Evolutionary conservation across 2,797 vertebrate genomes (phyloP).

Genomic region (Botia almorhae): DNA sequence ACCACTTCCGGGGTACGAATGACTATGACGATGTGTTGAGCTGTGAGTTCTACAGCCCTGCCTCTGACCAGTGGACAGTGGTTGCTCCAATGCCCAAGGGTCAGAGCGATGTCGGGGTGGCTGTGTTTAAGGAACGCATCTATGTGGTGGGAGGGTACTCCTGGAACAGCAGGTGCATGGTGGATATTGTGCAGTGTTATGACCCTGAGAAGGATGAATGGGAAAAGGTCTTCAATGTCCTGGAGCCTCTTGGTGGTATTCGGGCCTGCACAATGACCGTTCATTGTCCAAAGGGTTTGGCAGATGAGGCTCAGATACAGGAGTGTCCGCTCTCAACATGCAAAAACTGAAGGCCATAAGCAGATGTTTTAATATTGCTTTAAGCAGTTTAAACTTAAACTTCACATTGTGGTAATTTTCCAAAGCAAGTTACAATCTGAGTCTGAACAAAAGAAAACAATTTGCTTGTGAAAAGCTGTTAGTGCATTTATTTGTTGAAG

Average conservation of each 20-base stretch:
- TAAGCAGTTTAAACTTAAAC: not conserved
- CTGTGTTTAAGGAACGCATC: conserved; percentile 77
- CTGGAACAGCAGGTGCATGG: conserved; percentile 86
- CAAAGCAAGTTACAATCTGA: not conserved
- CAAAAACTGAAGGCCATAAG: conserved; percentile 64
- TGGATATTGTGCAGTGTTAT: conserved; percentile 83
- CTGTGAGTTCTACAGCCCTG: conserved; percentile 82
- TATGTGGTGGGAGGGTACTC: conserved; percentile 85
- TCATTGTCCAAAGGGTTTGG: conserved; percentile 73
- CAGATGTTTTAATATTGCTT: not conserved
- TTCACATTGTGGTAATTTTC: not conserved
- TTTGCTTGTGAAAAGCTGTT: not conserved
- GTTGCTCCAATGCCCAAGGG: conserved; percentile 81
- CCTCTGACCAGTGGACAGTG: conserved; percentile 78
- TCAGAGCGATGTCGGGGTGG: conserved; percentile 82
- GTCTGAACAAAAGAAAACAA: not conserved
- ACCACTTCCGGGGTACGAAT: conserved; percentile 81
- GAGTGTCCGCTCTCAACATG: conserved; percentile 74
- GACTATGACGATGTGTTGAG: conserved; percentile 83
- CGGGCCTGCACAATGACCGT: conserved; percentile 83
- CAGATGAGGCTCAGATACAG: conserved; percentile 76
- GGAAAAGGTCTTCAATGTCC: conserved; percentile 80
- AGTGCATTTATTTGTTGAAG: not conserved
- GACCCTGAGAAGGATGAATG: conserved; percentile 77
- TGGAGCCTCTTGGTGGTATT: conserved; percentile 85